Evolutionary conservation across 2,888 invertebrate species (phyloP), one percentile per base, ranked within the genome.

Genomic region (Leucozona laternaria): DNA sequence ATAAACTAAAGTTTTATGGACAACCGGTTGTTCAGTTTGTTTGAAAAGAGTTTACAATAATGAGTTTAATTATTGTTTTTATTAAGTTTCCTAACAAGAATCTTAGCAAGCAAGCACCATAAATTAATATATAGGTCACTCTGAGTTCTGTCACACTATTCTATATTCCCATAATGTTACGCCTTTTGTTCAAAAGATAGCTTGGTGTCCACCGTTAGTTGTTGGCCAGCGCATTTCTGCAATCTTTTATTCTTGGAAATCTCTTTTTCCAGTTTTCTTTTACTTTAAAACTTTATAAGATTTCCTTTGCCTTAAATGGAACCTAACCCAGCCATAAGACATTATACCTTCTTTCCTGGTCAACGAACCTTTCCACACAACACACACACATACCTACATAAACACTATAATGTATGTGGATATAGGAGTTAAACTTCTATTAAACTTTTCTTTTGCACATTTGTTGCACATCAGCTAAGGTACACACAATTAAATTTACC

Each of bases 401-500:
- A n/a, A 48, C 15, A 34, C 7, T 20, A 48, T 10, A 25, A n/a
- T 17, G 48, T 31, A 31, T 31, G 17, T 10, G 4, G 11, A 40
- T 66, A 40, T 66, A 22, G 53, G 31, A 53, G 78, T 73, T 48
- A 62, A 73, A 73, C 79, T 77, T 71, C 82, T 53, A 48, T 66
- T 72, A 68, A 66, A 58, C 43, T 79, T 82, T 71, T 64, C 34
- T 48, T 68, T 43, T 55, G 66, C 79, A 55, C 45, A 48, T 75
- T 53, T 20, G 50, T 45, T 48, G 79, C 64, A 66, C 64, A 66
- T 17, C 31, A 31, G 0, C 53, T 53, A 22, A 3, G 25, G 8
- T 13, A 11, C 5, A 45, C 28, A 70, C 73, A 83, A 75, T 83
- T 57, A 79, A 79, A 57, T 60, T 83, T 73, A 28, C 34, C 55